Evolutionary conservation across 1,140 invertebrate genomes (phyloP).

Genomic region (Heliconius hewitsoni): DNA sequence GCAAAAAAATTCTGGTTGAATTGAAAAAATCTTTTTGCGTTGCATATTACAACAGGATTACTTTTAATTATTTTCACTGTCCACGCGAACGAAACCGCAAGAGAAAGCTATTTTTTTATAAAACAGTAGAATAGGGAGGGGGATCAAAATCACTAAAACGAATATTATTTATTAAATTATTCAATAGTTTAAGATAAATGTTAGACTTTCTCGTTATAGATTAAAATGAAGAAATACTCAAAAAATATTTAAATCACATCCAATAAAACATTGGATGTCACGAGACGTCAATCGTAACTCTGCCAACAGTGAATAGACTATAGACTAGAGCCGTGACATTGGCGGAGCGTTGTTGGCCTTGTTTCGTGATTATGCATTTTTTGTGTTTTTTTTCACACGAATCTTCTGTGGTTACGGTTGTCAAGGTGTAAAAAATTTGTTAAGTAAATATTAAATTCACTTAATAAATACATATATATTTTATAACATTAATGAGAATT

Average conservation of each 20-base stretch:
- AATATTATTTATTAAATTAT: too few relatives aligned
- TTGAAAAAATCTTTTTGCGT: too few relatives aligned
- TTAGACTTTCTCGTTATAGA: background rate
- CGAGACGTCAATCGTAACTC: conserved; percentile 24
- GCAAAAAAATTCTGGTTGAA: too few relatives aligned
- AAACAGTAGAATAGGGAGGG: too few relatives aligned
- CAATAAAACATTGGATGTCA: background rate
- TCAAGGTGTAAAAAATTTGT: conserved; percentile 1
- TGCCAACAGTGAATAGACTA: conserved; percentile 37
- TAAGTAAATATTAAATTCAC: background rate
- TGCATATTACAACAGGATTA: too few relatives aligned
- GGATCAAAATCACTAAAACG: too few relatives aligned
- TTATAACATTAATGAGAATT: too few relatives aligned
- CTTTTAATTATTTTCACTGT: too few relatives aligned
- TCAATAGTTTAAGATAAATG: too few relatives aligned
- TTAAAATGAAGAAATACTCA: background rate
- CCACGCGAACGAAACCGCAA: too few relatives aligned
- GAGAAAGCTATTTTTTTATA: too few relatives aligned
- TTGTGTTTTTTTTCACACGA: conserved; percentile 15
- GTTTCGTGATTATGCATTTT: conserved; percentile 32
- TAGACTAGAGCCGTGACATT: conserved; percentile 52
- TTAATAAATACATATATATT: too few relatives aligned
- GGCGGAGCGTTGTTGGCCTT: conserved; percentile 41
- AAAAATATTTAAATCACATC: background rate
- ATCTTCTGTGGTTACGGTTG: conserved; percentile 6